These are phyloP conservation scores for Amphiprion percula DNA, from an alignment of 2,113 vertebrate species.

Conservation along the genomic window DNA sequence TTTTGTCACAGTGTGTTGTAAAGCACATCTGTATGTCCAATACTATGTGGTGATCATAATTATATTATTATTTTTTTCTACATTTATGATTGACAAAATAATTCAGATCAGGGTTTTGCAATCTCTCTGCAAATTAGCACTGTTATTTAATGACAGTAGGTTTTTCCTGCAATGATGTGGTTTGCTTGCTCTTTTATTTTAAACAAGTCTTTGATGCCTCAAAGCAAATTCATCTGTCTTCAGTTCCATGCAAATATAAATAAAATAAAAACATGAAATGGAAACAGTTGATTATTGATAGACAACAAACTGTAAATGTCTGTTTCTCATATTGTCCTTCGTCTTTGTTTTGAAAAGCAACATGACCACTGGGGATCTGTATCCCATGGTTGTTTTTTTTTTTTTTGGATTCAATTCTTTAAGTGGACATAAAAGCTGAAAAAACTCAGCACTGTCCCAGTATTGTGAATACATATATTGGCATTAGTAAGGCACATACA, in stretches of 20 bases:
- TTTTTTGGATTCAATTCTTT: neutral
- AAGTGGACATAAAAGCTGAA: no score
- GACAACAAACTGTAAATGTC: neutral
- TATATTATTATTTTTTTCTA: conserved; percentile 45
- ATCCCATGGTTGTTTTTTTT: no score
- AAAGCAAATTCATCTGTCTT: conserved; percentile 64
- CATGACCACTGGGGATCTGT: neutral
- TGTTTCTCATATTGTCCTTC: conserved; percentile 15
- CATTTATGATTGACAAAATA: conserved; percentile 74
- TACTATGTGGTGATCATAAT: conserved; percentile 77
- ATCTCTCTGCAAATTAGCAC: conserved; percentile 53
- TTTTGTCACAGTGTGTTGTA: conserved; percentile 76
- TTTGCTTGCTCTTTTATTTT: conserved; percentile 71
- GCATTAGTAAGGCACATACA: no score
- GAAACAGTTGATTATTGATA: conserved; percentile 51
- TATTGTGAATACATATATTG: no score
- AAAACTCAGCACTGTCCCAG: no score
- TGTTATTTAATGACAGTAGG: conserved; percentile 63
- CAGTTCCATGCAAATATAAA: conserved; percentile 73
- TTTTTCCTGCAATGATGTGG: conserved; percentile 60
- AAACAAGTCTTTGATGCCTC: conserved; percentile 61
- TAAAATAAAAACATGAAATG: conserved; percentile 62
- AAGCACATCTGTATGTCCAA: conserved; percentile 72
- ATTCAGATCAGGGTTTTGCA: conserved; percentile 69
- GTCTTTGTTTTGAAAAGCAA: neutral